Evolutionary conservation across 2,113 vertebrate genomes (phyloP), one percentile per base, ranked within the genome.

Genomic region (Conger conger): DNA sequence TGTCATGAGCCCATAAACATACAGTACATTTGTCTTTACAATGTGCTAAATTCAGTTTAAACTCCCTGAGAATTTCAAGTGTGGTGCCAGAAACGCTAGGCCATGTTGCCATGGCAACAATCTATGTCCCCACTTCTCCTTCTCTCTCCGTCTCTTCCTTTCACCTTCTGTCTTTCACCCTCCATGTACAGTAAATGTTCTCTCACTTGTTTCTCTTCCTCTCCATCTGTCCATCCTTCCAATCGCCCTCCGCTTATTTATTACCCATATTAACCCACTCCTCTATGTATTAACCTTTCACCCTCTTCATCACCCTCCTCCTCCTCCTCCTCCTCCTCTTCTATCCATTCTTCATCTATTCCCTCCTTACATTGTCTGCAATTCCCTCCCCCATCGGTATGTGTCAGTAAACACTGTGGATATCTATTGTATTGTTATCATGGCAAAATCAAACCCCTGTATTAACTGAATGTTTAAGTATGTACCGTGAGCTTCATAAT

Each of bases 41-140:
- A 40, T 37, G 16, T 78, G 45, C 13, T 38, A 63, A 77, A 79
- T 27, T 20, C 57, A 27, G 57, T 27, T 63, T 27, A 63, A 63
- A 63, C 20, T 15, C 42, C 40, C 50, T 83, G 27, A 78, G 33
- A 84, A 60, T 4, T 42, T 53, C 30, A 73, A 73, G 68, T 57
- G 57, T 57, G 79, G 77, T 86, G 78, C 85, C 76, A 91, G 84
- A 87, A 94, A 93, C 3, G 91, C 88, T 90, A 90, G 90, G 87
- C 90, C 88, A 90, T 91, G 94, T 95, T 94, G 91, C 93, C 87
- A 23, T 77, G 91, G 94, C 90, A 94, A 95, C 93, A 83, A 45
- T 40, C 37, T 80, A 82, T 42, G 87, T 90, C 85, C 78, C 30
- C 79, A 80, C 79, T 93, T 93, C 93, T 92, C 93, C 91, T 91